Conservation (phyloP, 2,797 vertebrate species). For the Xiphorhynchus erythropygius region DNA sequence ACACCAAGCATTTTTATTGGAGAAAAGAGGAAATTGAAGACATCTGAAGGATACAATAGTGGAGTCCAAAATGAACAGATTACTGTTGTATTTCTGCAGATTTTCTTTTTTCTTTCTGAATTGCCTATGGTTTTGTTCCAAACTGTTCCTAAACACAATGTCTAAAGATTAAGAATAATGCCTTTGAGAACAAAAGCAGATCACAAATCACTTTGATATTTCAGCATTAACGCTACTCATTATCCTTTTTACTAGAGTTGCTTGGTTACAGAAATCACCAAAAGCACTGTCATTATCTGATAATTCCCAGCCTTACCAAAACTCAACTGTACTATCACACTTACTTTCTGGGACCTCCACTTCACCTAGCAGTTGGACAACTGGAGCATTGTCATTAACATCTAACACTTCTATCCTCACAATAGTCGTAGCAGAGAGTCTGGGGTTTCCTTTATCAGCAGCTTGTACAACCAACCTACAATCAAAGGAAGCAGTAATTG, state of each 20-base stretch:
- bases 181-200: background rate
- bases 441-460: slow-evolving; percentile 87
- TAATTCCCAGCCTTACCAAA: background rate
- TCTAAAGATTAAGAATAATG: slow-evolving; percentile 4
- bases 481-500: slow-evolving; percentile 43
- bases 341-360: slow-evolving; percentile 88
- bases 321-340: slow-evolving; percentile 10
- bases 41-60: background rate
- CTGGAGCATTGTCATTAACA: slow-evolving; percentile 89
- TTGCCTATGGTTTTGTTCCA: background rate
- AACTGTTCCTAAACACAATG: background rate
- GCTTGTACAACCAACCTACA: slow-evolving; percentile 88
- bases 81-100: background rate
- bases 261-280: background rate
- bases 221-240: background rate
- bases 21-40: slow-evolving; percentile 10
- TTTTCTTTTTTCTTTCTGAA: background rate
- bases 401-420: slow-evolving; percentile 87
- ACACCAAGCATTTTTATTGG: background rate
- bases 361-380: slow-evolving; percentile 79
- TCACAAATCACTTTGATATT: background rate
- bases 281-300: background rate
- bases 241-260: background rate
- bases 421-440: slow-evolving; percentile 79
- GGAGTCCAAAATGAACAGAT: background rate